phyloP scores from a whole-genome alignment of 2,888 invertebrate species.

The Drepanosiphum platanoidis region DNA sequence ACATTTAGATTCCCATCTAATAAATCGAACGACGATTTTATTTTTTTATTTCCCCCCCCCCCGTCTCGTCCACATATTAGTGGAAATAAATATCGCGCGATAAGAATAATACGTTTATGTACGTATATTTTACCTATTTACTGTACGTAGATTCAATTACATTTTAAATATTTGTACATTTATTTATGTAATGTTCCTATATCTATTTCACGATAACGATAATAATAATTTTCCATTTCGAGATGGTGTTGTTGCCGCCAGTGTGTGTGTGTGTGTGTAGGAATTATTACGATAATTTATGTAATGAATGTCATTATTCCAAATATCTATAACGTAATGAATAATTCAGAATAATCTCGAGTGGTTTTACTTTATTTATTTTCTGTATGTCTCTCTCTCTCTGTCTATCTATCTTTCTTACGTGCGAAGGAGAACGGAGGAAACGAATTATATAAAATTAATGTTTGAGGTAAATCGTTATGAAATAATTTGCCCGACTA shows the following conservation, averaged over 20 bases:
- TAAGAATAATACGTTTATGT: slow-evolving; percentile 32
- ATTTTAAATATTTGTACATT: slow-evolving; percentile 14
- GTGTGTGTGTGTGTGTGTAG: too few relatives aligned
- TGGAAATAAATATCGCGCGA: slow-evolving; percentile 1
- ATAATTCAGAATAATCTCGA: slow-evolving; percentile 14
- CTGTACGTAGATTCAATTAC: not conserved
- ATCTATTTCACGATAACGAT: not conserved
- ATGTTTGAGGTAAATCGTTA: not conserved
- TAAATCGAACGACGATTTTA: slow-evolving; percentile 48
- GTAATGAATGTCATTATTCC: slow-evolving; percentile 30
- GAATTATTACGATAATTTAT: not conserved
- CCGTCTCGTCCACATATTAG: slow-evolving; percentile 21
- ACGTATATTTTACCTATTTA: not conserved
- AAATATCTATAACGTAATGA: not conserved
- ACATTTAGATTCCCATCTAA: slow-evolving; percentile 50
- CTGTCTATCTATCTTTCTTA: too few relatives aligned
- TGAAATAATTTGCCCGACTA: not conserved
- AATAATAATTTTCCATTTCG: slow-evolving; percentile 35
- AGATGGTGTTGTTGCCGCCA: not conserved
- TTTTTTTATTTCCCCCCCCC: too few relatives aligned
- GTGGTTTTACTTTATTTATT: slow-evolving; percentile 9
- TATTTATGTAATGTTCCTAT: slow-evolving; percentile 8
- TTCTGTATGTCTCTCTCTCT: too few relatives aligned
- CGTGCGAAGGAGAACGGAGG: too few relatives aligned
- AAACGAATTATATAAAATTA: too few relatives aligned